Evolutionary conservation across 2,888 invertebrate species (phyloP).

Genomic region (Chrysolina haemoptera): DNA sequence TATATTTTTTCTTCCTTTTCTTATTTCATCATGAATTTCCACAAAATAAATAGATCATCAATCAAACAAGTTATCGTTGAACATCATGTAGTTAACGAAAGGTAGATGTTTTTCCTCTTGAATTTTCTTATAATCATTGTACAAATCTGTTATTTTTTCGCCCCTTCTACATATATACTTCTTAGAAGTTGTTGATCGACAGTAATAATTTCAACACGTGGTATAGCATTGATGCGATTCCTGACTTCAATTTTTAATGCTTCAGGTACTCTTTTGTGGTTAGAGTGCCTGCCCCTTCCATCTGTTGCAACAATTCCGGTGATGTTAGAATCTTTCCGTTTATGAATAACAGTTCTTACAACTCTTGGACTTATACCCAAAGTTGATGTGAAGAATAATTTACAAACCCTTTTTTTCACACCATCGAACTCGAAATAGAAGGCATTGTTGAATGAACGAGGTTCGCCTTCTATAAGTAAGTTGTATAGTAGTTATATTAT

Average conservation of each 20-base stretch:
- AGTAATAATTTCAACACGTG: constrained; percentile 56
- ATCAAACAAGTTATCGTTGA: no score
- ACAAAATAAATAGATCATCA: no score
- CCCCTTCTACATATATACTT: constrained; percentile 58
- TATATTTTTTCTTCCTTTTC: no score
- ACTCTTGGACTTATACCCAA: constrained; percentile 20
- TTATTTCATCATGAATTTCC: no score
- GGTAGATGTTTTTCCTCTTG: constrained; percentile 37
- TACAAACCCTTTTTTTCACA: constrained; percentile 20
- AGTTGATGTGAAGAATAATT: constrained; percentile 25
- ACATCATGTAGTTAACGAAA: constrained; percentile 28
- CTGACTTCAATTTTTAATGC: constrained; percentile 47
- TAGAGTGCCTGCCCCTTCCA: constrained; percentile 22
- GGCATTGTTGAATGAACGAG: constrained; percentile 12
- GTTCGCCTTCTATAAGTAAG: constrained; percentile 19
- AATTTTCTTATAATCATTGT: constrained; percentile 52
- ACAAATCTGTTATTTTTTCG: constrained; percentile 51
- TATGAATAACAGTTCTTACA: constrained; percentile 17
- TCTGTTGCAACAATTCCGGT: constrained; percentile 19
- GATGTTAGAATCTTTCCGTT: not conserved
- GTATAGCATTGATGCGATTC: constrained; percentile 55
- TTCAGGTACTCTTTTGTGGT: constrained; percentile 14
- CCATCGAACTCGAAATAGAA: constrained; percentile 19
- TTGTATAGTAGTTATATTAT: constrained; percentile 15
- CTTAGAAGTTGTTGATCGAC: constrained; percentile 47